phyloP scores from a whole-genome alignment of 2,888 invertebrate species.

The Acrobasis consociella region DNA sequence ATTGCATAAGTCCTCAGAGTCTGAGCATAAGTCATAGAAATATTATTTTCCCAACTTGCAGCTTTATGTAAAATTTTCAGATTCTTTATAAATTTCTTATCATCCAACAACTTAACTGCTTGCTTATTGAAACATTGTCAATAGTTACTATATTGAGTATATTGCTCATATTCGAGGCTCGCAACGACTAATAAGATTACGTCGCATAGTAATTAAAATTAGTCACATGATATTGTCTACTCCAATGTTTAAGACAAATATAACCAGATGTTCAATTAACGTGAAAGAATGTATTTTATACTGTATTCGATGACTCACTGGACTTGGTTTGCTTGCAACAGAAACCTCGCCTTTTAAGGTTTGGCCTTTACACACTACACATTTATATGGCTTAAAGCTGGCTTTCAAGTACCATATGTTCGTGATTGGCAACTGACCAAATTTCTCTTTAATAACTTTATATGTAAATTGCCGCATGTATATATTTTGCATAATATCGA shows the following conservation, averaged over 20 bases:
- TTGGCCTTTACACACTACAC: conserved; percentile 74
- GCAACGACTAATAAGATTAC: conserved; percentile 24
- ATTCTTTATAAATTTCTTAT: no score
- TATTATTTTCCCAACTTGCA: no score
- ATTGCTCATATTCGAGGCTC: neutral
- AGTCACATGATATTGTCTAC: conserved; percentile 35
- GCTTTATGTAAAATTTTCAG: no score
- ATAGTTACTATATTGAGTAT: no score
- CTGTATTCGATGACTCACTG: conserved; percentile 69
- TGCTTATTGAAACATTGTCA: no score
- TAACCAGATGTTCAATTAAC: conserved; percentile 73
- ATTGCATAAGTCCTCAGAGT: no score
- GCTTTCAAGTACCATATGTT: conserved; percentile 80
- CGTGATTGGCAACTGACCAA: conserved; percentile 70
- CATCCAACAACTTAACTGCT: no score
- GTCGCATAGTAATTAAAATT: conserved; percentile 27
- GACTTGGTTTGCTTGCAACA: conserved; percentile 63
- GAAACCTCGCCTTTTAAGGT: conserved; percentile 70
- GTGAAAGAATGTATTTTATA: conserved; percentile 68
- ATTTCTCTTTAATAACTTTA: conserved; percentile 56
- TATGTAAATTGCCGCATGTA: conserved; percentile 27
- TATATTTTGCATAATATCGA: conserved; percentile 1
- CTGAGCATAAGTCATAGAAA: no score
- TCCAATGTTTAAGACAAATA: conserved; percentile 39
- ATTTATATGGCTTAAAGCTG: conserved; percentile 75